A percentile compares a stretch with the other conserved stretches of the same genome.
Conservation (phyloP, 2,888 invertebrate genomes). For the Nomada goodeniana region DNA sequence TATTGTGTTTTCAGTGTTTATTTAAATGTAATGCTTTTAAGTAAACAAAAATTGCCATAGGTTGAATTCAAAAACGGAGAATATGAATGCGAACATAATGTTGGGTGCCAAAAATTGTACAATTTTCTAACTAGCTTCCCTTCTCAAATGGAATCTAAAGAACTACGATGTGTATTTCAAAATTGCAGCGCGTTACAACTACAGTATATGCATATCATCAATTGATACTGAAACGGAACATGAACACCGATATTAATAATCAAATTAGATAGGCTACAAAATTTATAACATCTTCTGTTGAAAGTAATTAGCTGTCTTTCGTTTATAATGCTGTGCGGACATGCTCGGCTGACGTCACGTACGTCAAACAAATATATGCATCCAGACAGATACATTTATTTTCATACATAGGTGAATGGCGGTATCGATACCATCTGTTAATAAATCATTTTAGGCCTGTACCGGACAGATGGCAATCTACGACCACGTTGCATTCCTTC, state of each 20-base stretch:
- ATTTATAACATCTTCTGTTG: not conserved
- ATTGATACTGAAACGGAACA: not conserved
- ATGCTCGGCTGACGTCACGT: conserved; percentile 63
- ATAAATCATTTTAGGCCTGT: conserved; percentile 71
- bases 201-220: no score
- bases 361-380: conserved; percentile 49
- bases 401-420: conserved; percentile 25
- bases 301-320: conserved; percentile 70
- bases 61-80: no score
- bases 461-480: not conserved
- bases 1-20: no score
- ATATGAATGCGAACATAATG: no score
- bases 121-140: no score
- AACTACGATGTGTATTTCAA: no score
- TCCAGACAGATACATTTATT: conserved; percentile 19
- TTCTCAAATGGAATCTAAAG: no score
- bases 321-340: conserved; percentile 70
- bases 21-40: no score
- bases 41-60: no score
- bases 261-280: not conserved
- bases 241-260: not conserved
- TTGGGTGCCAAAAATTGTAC: no score
- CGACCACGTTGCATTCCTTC: not conserved
- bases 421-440: conserved; percentile 68
- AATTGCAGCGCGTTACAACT: no score